Evolutionary conservation across 2,888 invertebrate species (phyloP).

Genomic region (Orthosia gracilis): DNA sequence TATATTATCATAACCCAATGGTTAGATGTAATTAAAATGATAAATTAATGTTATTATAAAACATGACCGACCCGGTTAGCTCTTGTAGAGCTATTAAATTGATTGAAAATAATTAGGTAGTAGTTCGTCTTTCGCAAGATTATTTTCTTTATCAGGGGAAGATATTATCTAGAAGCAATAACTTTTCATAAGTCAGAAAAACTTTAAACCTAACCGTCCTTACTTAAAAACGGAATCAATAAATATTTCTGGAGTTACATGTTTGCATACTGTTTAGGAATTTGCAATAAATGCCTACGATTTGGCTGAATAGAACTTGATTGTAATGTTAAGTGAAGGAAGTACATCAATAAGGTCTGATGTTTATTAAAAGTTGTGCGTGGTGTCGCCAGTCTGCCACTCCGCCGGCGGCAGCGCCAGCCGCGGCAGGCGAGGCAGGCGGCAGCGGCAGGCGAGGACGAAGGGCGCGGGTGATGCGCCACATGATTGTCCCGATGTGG

Average conservation of each 20-base stretch:
- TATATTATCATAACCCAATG: neutral
- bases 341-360: slow-evolving; percentile 38
- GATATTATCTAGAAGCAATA: neutral
- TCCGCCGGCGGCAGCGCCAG: slow-evolving; percentile 41
- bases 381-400: slow-evolving; percentile 55
- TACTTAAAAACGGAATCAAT: slow-evolving; percentile 8
- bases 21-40: neutral
- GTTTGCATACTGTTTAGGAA: neutral
- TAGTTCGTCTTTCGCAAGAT: neutral
- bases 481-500: slow-evolving; percentile 84
- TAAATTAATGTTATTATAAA: neutral
- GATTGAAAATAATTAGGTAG: neutral
- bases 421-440: slow-evolving; percentile 36
- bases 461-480: slow-evolving; percentile 84
- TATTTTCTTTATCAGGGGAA: neutral
- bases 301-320: neutral
- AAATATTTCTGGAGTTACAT: neutral
- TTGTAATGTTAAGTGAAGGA: slow-evolving; percentile 22
- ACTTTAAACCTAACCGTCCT: neutral
- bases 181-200: neutral
- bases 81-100: neutral
- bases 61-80: neutral
- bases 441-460: slow-evolving; percentile 63
- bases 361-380: slow-evolving; percentile 69
- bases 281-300: neutral